A percentile compares a stretch with the other conserved stretches of the same genome.
Conservation (phyloP, 1,140 invertebrate genomes). For the Drosophila nikananu region DNA sequence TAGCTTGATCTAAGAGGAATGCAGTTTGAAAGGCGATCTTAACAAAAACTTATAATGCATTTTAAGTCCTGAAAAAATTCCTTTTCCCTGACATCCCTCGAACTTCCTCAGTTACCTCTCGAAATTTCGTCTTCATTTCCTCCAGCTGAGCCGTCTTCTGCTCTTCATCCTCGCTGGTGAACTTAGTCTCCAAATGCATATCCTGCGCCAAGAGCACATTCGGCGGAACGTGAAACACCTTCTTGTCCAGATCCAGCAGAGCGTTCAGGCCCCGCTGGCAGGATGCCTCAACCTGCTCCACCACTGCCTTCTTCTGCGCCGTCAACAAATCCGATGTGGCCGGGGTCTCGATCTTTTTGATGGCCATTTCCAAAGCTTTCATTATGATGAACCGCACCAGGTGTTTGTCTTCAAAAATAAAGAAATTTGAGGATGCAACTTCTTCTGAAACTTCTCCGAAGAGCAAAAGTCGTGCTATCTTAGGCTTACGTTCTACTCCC, state of each 20-base stretch:
- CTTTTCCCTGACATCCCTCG: not conserved
- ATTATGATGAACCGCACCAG: constrained; percentile 44
- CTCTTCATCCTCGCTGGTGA: constrained; percentile 41
- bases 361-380: constrained; percentile 42
- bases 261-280: constrained; percentile 32
- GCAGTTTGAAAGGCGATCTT: too few relatives aligned
- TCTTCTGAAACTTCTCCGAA: not conserved
- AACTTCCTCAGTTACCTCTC: constrained; percentile 33
- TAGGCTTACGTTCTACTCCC: constrained; percentile 57
- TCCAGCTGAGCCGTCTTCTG: constrained; percentile 40
- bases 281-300: constrained; percentile 24
- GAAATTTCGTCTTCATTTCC: constrained; percentile 46
- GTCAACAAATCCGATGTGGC: constrained; percentile 36
- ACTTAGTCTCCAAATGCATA: constrained; percentile 42
- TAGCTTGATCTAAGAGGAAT: not conserved
- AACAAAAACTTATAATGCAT: too few relatives aligned
- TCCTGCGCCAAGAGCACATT: constrained; percentile 65
- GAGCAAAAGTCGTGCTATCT: not conserved
- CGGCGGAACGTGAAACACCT: constrained; percentile 60
- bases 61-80: not conserved
- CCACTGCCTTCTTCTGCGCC: constrained; percentile 33
- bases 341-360: constrained; percentile 58
- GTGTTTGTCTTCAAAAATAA: constrained; percentile 37
- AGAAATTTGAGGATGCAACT: not conserved
- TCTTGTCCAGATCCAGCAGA: constrained; percentile 45